These are phyloP conservation scores for Torymus aiolomorphi DNA, from an alignment of 2,888 invertebrate species.

Conservation along the genomic window DNA sequence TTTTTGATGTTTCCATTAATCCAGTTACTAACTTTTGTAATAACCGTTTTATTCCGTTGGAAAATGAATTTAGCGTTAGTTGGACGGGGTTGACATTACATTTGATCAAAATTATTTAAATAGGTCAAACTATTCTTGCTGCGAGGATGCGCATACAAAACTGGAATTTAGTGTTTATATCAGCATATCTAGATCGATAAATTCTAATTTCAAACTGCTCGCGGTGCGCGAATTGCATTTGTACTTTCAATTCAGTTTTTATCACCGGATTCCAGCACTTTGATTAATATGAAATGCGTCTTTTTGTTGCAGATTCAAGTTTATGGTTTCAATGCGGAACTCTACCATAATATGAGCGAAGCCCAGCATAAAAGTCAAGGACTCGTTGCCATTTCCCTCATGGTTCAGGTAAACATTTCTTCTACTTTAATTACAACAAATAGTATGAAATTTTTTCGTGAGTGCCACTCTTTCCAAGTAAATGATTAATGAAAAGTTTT, in stretches of 20 bases:
- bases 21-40: not conserved
- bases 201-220: constrained; percentile 32
- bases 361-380: constrained; percentile 98
- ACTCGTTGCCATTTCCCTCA: constrained; percentile 94
- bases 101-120: constrained; percentile 30
- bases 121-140: constrained; percentile 31
- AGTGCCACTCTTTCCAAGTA: no score
- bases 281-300: constrained; percentile 11
- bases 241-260: constrained; percentile 27
- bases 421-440: not conserved
- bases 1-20: not conserved
- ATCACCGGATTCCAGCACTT: not conserved
- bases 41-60: not conserved
- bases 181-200: constrained; percentile 21
- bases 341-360: constrained; percentile 97
- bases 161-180: constrained; percentile 26
- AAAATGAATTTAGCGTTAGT: constrained; percentile 1
- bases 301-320: constrained; percentile 89
- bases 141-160: constrained; percentile 15
- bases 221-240: constrained; percentile 7
- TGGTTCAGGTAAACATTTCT: constrained; percentile 89
- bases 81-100: constrained; percentile 9
- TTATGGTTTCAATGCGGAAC: constrained; percentile 96
- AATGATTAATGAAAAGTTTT: no score
- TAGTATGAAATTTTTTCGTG: no score